Conservation (phyloP, 2,113 vertebrate genomes). For the Eptesicus fuscus region DNA sequence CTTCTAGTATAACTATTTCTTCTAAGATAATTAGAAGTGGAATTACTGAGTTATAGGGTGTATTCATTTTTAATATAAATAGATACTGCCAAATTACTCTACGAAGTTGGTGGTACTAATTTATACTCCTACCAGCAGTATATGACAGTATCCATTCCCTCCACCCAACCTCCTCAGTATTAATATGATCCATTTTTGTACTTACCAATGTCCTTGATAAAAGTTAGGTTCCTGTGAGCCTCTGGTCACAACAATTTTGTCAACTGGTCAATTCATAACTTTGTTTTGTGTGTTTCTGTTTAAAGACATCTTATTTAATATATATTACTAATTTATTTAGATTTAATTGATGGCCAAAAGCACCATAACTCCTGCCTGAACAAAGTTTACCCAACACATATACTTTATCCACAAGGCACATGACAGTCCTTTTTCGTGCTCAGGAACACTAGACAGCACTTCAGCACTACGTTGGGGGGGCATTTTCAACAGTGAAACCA, state of each 20-base stretch:
- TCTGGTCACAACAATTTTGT: slow-evolving; percentile 11
- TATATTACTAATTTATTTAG: neutral
- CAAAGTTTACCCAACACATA: neutral
- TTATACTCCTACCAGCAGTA: neutral
- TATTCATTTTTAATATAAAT: neutral
- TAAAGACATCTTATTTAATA: neutral
- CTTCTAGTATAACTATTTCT: neutral
- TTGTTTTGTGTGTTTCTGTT: neutral
- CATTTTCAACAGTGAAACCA: slow-evolving; percentile 11
- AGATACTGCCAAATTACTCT: neutral
- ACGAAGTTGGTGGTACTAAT: neutral
- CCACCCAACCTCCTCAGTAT: neutral
- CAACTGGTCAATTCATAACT: neutral
- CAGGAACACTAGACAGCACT: neutral
- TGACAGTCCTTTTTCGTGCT: neutral
- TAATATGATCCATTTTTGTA: neutral
- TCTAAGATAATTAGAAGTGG: neutral
- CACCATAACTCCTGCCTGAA: neutral
- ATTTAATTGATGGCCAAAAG: neutral
- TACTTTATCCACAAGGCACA: neutral
- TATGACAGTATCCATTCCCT: neutral
- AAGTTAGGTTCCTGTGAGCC: neutral
- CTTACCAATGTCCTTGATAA: neutral
- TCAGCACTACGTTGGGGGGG: neutral
- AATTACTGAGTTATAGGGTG: neutral